Evolutionary conservation across 2,888 invertebrate genomes (phyloP).

Genomic region (Sycophila texana): DNA sequence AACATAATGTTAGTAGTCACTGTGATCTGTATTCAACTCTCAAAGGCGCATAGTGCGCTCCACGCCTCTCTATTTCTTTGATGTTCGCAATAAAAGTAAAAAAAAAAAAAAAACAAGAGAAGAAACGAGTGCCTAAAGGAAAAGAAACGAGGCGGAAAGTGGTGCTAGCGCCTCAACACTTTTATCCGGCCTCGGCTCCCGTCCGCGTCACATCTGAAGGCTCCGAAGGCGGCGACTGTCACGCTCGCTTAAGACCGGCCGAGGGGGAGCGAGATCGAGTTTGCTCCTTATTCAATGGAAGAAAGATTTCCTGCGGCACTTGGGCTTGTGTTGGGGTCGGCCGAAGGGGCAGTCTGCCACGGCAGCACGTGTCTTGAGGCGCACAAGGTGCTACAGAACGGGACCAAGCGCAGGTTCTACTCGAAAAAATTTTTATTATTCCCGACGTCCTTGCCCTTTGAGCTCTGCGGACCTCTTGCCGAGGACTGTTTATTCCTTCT

Average conservation of each 20-base stretch:
- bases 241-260: conserved; percentile 23
- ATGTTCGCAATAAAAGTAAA: conserved; percentile 1
- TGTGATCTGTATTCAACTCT: too few relatives aligned
- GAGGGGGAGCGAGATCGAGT: conserved; percentile 59
- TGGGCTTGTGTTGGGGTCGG: conserved; percentile 26
- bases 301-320: conserved; percentile 53
- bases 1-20: too few relatives aligned
- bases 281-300: conserved; percentile 55
- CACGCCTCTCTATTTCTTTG: too few relatives aligned
- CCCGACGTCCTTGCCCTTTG: conserved; percentile 15
- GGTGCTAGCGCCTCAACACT: background rate
- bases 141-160: conserved; percentile 24
- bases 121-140: conserved; percentile 29
- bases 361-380: conserved; percentile 39
- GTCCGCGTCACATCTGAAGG: conserved; percentile 3
- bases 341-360: background rate
- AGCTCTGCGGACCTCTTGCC: background rate
- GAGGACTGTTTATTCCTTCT: background rate
- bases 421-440: conserved; percentile 29
- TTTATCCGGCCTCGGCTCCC: background rate
- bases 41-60: too few relatives aligned
- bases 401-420: conserved; percentile 28
- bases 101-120: too few relatives aligned
- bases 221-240: background rate
- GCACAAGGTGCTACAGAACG: conserved; percentile 53